A percentile compares a stretch with the other conserved stretches of the same genome.
Evolutionary conservation across 2,888 invertebrate species (phyloP).

Genomic region (Axea sp.): DNA sequence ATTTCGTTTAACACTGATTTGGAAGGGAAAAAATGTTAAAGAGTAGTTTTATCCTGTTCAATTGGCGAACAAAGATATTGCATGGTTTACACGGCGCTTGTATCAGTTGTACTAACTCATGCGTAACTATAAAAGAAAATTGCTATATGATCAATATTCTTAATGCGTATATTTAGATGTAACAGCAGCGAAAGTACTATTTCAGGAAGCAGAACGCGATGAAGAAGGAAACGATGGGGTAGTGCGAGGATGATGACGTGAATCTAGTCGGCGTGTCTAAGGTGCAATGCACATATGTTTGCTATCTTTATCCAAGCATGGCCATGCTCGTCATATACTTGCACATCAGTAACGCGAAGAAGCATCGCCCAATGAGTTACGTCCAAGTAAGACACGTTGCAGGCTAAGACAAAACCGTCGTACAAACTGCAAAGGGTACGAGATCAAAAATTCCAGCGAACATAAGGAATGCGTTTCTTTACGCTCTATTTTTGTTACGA

Average conservation of each 20-base stretch:
- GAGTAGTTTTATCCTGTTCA: no score
- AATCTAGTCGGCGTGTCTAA: conserved; percentile 43
- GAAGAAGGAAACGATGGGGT: conserved; percentile 49
- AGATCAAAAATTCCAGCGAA: conserved; percentile 16
- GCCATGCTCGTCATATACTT: conserved; percentile 51
- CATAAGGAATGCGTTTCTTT: conserved; percentile 25
- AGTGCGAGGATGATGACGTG: conserved; percentile 46
- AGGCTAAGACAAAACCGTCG: conserved; percentile 29
- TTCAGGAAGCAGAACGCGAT: conserved; percentile 41
- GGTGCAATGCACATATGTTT: conserved; percentile 55
- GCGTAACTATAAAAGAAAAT: background rate
- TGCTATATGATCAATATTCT: conserved; percentile 10
- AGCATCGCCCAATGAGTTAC: conserved; percentile 33
- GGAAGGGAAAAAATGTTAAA: no score
- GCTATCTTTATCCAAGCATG: conserved; percentile 59
- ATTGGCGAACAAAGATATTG: no score
- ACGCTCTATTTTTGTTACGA: conserved; percentile 16
- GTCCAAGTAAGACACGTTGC: conserved; percentile 37
- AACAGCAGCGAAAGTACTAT: conserved; percentile 41
- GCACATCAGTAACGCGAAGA: conserved; percentile 29
- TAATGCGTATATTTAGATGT: conserved; percentile 26
- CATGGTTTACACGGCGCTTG: no score
- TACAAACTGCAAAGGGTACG: conserved; percentile 24
- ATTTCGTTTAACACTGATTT: no score
- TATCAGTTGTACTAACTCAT: no score